A percentile compares a stretch with the other conserved stretches of the same genome.
Evolutionary conservation across 2,888 invertebrate species (phyloP).

Genomic region (Dicyrtomina minuta): DNA sequence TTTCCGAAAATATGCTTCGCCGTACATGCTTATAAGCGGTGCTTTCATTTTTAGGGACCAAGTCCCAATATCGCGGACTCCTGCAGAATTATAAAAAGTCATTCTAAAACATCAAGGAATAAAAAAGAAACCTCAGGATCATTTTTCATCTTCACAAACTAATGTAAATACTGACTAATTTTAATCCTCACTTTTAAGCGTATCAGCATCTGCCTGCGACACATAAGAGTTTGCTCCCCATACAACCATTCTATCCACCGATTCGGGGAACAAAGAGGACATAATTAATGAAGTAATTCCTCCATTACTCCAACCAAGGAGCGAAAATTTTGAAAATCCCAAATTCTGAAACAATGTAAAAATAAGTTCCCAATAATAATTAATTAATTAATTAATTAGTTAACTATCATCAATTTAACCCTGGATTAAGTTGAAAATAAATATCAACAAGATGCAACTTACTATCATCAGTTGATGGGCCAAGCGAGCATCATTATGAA

Average conservation of each 20-base stretch:
- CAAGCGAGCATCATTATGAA: conserved; percentile 70
- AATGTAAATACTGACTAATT: not conserved
- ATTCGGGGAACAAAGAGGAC: conserved; percentile 69
- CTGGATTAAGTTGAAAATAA: not conserved
- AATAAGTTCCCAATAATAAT: no score
- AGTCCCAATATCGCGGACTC: conserved; percentile 68
- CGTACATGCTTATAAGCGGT: conserved; percentile 73
- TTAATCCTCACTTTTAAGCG: no score
- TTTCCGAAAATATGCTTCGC: conserved; percentile 70
- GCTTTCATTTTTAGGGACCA: conserved; percentile 79
- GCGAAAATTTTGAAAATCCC: conserved; percentile 69
- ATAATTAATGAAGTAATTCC: conserved; percentile 75
- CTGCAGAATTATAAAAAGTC: no score
- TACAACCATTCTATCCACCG: conserved; percentile 70
- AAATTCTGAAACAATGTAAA: no score
- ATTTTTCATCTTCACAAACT: no score
- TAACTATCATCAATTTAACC: not conserved
- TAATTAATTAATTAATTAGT: not conserved
- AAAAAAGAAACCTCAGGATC: not conserved
- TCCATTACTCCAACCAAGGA: conserved; percentile 89
- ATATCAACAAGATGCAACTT: no score
- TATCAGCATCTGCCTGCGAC: no score
- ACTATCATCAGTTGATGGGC: conserved; percentile 74
- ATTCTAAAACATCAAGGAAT: no score
- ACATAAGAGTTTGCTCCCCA: conserved; percentile 75